Evolutionary conservation across 2,888 invertebrate species (phyloP).

Genomic region (Epinotia nisella): DNA sequence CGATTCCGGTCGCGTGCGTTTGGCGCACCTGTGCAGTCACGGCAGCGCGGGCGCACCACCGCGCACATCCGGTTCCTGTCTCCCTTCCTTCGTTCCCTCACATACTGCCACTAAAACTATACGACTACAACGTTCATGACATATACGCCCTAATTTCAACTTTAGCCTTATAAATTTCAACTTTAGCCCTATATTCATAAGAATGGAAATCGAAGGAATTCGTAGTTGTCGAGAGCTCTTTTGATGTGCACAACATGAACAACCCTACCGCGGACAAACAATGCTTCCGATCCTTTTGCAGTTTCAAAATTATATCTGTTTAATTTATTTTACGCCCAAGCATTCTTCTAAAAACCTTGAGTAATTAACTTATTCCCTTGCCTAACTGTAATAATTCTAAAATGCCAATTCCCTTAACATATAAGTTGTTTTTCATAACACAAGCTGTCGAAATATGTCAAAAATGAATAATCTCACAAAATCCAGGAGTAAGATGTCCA

Average conservation of each 20-base stretch:
- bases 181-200: not conserved
- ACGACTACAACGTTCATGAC: not conserved
- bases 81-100: conserved; percentile 50
- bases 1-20: conserved; percentile 58
- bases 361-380: not conserved
- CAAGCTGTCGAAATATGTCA: not conserved
- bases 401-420: no score
- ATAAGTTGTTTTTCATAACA: no score
- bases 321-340: not conserved
- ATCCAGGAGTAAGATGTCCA: not conserved
- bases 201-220: not conserved
- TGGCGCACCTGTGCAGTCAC: conserved; percentile 63
- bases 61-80: conserved; percentile 78
- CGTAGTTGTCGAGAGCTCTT: not conserved
- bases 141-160: not conserved
- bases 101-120: conserved; percentile 10
- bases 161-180: not conserved
- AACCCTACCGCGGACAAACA: conserved; percentile 54
- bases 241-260: conserved; percentile 44
- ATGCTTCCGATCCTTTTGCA: conserved; percentile 52
- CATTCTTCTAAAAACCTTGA: conserved; percentile 2
- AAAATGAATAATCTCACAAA: not conserved
- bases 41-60: conserved; percentile 56
- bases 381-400: not conserved
- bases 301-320: conserved; percentile 6